phyloP scores from a whole-genome alignment of 35 echinoderm and acorn worm species.

The Patiria miniata region DNA sequence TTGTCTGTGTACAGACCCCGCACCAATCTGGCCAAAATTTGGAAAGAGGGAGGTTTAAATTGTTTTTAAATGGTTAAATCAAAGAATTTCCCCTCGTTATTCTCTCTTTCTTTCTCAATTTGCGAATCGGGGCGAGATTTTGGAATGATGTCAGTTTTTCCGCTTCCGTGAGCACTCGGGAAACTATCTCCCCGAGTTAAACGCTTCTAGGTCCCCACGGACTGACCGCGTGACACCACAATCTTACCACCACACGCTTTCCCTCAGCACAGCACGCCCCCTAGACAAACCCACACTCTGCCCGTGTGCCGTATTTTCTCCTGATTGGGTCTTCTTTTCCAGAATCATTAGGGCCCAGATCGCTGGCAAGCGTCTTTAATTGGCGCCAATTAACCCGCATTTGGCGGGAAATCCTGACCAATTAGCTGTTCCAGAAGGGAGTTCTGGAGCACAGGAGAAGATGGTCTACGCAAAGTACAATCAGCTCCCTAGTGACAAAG shows the following conservation, averaged over 20 bases:
- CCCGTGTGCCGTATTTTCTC: background rate
- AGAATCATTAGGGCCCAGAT: conserved; percentile 13
- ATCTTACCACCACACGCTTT: background rate
- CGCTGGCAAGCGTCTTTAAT: background rate
- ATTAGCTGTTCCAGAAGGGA: background rate
- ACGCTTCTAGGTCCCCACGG: background rate
- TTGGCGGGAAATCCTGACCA: conserved; percentile 9
- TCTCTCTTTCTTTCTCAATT: background rate
- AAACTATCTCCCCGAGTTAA: conserved; percentile 17
- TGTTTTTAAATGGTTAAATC: conserved; percentile 11
- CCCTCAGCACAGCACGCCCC: background rate
- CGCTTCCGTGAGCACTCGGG: background rate
- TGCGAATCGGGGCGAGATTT: background rate
- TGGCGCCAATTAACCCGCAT: conserved; percentile 23
- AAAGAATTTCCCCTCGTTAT: background rate
- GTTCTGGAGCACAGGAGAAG: background rate
- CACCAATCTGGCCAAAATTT: background rate
- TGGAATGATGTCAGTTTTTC: background rate
- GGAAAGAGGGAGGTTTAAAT: background rate
- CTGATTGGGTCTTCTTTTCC: conserved; percentile 5
- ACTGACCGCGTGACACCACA: background rate
- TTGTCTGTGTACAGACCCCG: background rate
- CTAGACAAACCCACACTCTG: background rate
- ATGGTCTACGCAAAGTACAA: background rate
- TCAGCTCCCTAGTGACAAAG: background rate